Evolutionary conservation across 1,140 invertebrate genomes (phyloP), one percentile per base, ranked within the genome.

Genomic region (Littorina saxatilis): DNA sequence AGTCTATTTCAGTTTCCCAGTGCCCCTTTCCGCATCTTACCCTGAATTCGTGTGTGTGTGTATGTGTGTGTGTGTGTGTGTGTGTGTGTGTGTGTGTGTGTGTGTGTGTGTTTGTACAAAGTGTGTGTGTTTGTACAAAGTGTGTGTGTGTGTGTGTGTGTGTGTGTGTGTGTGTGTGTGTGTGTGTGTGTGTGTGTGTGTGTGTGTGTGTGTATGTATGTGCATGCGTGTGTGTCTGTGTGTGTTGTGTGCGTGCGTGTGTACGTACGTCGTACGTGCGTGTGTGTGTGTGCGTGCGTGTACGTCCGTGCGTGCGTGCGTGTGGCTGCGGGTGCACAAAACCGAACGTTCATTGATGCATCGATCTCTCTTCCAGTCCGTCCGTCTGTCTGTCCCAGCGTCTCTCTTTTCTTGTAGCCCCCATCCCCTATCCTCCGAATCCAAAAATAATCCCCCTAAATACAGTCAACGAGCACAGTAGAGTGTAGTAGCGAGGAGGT

Each of bases 141-240:
- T 68, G 63, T 68, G 63, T 68, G 32, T n/a, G 58, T 61, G 58
- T 61, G 58, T 61, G 58, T 61, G 58, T 61, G 58, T 61, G 58
- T 61, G 58, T 29, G 58, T 61, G 58, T 61, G 58, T 29, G 58
- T 61, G 58, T 61, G 58, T 29, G 58, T 61, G 58, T 61, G 58
- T 61, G 58, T 68, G 63, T 39, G 63, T 68, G 63, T 68, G 63
- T 68, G 63, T 68, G 13, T 39, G 63, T 68, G 63, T 68, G 63
- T 68, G 63, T 68, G 63, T 68, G 63, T 68, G 63, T 39, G 58
- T 61, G 58, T 61, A 23, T 61, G 58, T 61, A 23, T 61, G 58
- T 61, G 58, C n/a, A 23, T 29, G 58, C n/a, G 58, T 61, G 58
- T 61, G 58, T 61, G 58, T 61, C 9, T 61, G 58, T 61, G 58